Conservation (phyloP, 2,888 invertebrate species). For the Apamea anceps region DNA sequence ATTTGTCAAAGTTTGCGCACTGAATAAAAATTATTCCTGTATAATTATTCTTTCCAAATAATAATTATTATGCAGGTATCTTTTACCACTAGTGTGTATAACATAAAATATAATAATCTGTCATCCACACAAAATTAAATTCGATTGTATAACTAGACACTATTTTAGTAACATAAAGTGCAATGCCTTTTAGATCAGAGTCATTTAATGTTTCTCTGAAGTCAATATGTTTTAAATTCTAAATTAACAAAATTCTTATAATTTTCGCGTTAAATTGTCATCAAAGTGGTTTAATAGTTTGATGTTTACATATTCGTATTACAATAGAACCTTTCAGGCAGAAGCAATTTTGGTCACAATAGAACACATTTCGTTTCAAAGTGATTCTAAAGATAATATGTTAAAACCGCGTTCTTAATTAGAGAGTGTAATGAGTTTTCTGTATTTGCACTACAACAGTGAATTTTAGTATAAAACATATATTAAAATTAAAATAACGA, state of each 20-base stretch:
- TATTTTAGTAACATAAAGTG: background rate
- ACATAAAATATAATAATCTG: too few relatives aligned
- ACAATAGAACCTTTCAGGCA: background rate
- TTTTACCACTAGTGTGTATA: too few relatives aligned
- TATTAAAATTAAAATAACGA: background rate
- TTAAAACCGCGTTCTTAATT: background rate
- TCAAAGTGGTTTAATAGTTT: background rate
- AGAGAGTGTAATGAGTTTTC: background rate
- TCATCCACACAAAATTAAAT: too few relatives aligned
- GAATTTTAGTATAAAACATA: background rate
- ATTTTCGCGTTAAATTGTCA: background rate
- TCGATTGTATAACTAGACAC: too few relatives aligned
- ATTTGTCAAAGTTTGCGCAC: too few relatives aligned
- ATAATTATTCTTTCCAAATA: too few relatives aligned
- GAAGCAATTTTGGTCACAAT: conserved; percentile 3
- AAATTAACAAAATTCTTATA: background rate
- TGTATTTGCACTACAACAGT: background rate
- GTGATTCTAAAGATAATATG: background rate
- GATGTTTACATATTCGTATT: background rate
- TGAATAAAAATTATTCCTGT: too few relatives aligned
- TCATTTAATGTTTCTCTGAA: background rate
- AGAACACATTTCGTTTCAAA: background rate
- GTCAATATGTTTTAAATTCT: background rate
- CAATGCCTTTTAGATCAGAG: background rate
- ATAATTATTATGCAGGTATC: too few relatives aligned